Base-by-base conservation (phyloP, 2,797 vertebrate genomes). In the Molossus alvarezi region DNA sequence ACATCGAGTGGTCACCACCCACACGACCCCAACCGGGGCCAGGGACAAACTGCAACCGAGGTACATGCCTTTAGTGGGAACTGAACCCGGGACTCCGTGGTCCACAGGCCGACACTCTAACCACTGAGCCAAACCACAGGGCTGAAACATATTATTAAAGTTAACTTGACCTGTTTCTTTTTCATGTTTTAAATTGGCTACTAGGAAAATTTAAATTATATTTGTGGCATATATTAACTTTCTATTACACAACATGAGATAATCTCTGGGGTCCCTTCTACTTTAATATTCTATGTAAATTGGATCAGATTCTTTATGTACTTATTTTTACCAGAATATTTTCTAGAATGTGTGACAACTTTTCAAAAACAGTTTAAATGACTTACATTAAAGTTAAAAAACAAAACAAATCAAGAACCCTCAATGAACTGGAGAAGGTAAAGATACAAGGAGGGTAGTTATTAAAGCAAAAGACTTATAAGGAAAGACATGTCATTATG, bases 241-340 rank as follows among this genome's bases (percentile, higher is more conserved):
- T 94, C 48, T 89, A 3, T 87, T 80, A 64, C 18, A 75, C 0
- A 88, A 62, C 11, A 21, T 12, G 29, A 72, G 48, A 21, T 93
- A 25, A 90, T 29, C 9, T 95, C 58, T 15, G 55, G 8, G 27
- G 13, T 51, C 13, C 8, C 18, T 92, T 86, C 57, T 9, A 51
- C 84, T 88, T 93, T 88, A 67, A 67, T 69, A 79, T 77, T 95
- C 33, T 95, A 20, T 67, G 95, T 90, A 57, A 82, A 88, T 90
- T 77, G 64, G 3, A 48, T 94, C 48, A 90, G 64, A 29, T 41
- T 95, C 25, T 81, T 89, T 51, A 27, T 18, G 14, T 76, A 67
- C 37, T 64, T 93, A 64, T 76, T 81, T 73, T 88, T 58, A 85
- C 55, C 65, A 72, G 60, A 25, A 15, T 57, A 37, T 65, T 90